These are phyloP conservation scores for Plebejus argus DNA, from an alignment of 2,888 invertebrate genomes.

Conservation along the genomic window DNA sequence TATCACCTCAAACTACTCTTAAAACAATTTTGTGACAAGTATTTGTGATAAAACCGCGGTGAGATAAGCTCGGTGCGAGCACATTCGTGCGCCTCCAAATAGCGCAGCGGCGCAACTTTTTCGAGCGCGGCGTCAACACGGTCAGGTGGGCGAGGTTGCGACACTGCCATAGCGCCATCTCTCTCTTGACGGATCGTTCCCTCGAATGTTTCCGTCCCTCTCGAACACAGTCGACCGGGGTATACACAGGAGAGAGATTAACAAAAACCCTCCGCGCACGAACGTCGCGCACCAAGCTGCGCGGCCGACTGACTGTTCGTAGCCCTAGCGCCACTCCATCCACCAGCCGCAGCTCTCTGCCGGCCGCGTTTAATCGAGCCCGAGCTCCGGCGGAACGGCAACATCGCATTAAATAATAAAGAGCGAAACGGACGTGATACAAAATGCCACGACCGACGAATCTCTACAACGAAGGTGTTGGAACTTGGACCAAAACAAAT, in stretches of 20 bases:
- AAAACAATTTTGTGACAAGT: conserved; percentile 60
- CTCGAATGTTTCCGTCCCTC: conserved; percentile 56
- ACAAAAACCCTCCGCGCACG: conserved; percentile 68
- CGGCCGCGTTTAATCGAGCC: conserved; percentile 58
- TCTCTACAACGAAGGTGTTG: conserved; percentile 66
- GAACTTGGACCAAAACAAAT: conserved; percentile 80
- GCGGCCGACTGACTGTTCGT: conserved; percentile 75
- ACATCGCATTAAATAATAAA: conserved; percentile 70
- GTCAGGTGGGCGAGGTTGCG: conserved; percentile 82
- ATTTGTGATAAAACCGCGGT: conserved; percentile 71
- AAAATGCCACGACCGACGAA: conserved; percentile 71
- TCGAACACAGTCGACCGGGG: conserved; percentile 56
- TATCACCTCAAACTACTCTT: conserved; percentile 52
- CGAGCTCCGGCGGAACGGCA: conserved; percentile 63
- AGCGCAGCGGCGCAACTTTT: conserved; percentile 81
- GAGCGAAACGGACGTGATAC: conserved; percentile 70
- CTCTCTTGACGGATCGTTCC: conserved; percentile 51
- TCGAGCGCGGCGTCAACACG: conserved; percentile 80
- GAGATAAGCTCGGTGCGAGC: conserved; percentile 65
- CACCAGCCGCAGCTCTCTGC: conserved; percentile 52
- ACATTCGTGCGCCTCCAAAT: conserved; percentile 79
- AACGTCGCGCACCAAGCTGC: conserved; percentile 80
- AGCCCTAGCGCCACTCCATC: conserved; percentile 45
- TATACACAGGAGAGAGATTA: conserved; percentile 57
- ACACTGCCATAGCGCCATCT: conserved; percentile 72